Evolutionary conservation across 2,797 vertebrate genomes (phyloP).

Genomic region (Dendrocincla tyrannina): DNA sequence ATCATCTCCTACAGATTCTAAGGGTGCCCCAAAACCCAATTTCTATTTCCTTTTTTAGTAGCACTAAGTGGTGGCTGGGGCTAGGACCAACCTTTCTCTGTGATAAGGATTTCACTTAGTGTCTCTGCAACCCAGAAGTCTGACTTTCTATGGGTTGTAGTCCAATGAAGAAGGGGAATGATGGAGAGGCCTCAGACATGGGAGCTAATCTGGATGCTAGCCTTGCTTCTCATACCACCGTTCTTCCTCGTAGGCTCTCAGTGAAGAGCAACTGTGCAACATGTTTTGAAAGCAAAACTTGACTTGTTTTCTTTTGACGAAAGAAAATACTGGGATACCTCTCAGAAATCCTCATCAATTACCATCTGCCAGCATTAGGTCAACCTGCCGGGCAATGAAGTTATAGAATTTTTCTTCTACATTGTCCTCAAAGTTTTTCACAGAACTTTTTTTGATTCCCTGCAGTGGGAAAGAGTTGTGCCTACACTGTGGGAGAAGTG

Average conservation of each 20-base stretch:
- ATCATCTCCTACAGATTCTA: neutral
- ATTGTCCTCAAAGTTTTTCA: neutral
- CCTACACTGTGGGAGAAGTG: neutral
- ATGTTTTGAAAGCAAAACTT: neutral
- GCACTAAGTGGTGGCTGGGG: neutral
- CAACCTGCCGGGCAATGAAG: accelerated
- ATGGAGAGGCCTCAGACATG: neutral
- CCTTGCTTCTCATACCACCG: neutral
- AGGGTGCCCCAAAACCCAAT: neutral
- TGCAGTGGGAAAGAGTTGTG: neutral
- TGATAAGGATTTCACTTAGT: neutral
- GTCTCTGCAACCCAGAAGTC: neutral
- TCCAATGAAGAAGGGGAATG: neutral
- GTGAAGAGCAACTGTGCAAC: neutral
- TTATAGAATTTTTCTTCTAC: neutral
- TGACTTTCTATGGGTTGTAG: neutral
- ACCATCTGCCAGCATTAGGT: neutral
- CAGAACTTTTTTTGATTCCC: neutral
- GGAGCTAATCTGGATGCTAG: neutral
- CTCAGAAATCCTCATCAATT: neutral
- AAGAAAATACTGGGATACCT: neutral
- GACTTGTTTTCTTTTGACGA: neutral
- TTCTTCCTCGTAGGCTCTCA: neutral
- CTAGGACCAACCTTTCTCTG: neutral
- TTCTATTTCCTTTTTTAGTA: neutral